Evolutionary conservation across 2,888 invertebrate genomes (phyloP), one percentile per base, ranked within the genome.

Genomic region (Busseola fusca): DNA sequence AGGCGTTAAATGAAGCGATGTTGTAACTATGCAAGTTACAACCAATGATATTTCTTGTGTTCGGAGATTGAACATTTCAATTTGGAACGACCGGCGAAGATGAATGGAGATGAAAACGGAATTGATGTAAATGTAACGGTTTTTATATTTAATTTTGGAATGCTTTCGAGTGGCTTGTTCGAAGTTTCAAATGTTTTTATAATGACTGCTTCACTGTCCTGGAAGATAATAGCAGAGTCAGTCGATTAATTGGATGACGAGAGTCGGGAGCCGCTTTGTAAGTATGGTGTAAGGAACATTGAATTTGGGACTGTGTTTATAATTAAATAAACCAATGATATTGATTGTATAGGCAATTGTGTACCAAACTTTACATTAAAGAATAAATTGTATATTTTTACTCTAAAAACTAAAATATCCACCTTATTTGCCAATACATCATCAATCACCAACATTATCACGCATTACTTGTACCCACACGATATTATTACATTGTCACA

Each of bases 361-460:
- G 14, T 45, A 37, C 9, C 5, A 7, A 3, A 30, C 40, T 27
- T 5, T 14, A n/a, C 5, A 34, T 7, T 25, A 21, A 14, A 5
- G 16, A 45, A 45, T 21, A n/a, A 48, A 14, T 7, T 25, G 5
- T 1, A 52, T 7, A 70, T 45, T 70, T 58, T 48, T 40, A 6
- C 7, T 56, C 0, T 27, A 34, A 72, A 76, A 72, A 48, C 48
- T 50, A 54, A 59, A 71, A 54, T 52, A 48, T 50, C 7, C 7
- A 18, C 30, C 2, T 57, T 63, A 66, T 76, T 59, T 67, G 72
- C 37, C 21, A 74, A 67, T 60, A 64, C 21, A 58, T 42, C 58
- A 74, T 76, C 80, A 80, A 76, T 78, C 76, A 74, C 52, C n/a
- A 25, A 27, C 45, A 63, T 56, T 64, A 50, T 65, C 60, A 68